phyloP scores from a whole-genome alignment of 2,888 invertebrate species.

The Chironomus riparius region DNA sequence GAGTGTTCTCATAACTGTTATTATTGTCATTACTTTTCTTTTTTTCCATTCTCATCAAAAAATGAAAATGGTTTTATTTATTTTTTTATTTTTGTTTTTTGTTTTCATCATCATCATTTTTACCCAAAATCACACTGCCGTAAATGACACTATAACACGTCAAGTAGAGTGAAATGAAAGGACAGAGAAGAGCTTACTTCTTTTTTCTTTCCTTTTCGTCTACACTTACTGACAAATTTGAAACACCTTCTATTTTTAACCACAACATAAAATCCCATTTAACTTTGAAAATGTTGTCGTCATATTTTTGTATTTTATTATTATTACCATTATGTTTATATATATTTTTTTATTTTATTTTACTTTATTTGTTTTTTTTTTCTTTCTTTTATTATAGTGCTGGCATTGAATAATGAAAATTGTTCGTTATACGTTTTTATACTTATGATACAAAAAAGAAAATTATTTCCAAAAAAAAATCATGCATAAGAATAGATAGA shows the following conservation, averaged over 20 bases:
- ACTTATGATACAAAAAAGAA: too few species aligned
- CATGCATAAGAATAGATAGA: not conserved
- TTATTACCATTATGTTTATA: constrained; percentile 20
- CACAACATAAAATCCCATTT: not conserved
- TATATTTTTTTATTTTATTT: constrained; percentile 15
- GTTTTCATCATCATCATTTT: not conserved
- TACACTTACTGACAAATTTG: not conserved
- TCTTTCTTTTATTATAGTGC: constrained; percentile 24
- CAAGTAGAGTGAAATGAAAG: not conserved
- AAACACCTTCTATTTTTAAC: not conserved
- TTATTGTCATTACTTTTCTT: not conserved
- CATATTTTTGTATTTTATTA: not conserved
- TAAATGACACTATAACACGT: constrained; percentile 10
- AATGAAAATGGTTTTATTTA: constrained; percentile 9
- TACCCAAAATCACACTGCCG: not conserved
- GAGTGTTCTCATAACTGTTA: too few species aligned
- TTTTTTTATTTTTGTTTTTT: not conserved
- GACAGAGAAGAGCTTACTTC: not conserved
- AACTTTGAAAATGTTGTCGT: not conserved
- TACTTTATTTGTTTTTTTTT: constrained; percentile 17
- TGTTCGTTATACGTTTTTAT: constrained; percentile 10
- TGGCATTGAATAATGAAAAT: constrained; percentile 25
- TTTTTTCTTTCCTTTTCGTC: not conserved
- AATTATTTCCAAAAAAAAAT: constrained; percentile 6
- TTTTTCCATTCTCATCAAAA: constrained; percentile 7